Conservation (phyloP, 2,113 vertebrate species). For the Onychostruthus taczanowskii region DNA sequence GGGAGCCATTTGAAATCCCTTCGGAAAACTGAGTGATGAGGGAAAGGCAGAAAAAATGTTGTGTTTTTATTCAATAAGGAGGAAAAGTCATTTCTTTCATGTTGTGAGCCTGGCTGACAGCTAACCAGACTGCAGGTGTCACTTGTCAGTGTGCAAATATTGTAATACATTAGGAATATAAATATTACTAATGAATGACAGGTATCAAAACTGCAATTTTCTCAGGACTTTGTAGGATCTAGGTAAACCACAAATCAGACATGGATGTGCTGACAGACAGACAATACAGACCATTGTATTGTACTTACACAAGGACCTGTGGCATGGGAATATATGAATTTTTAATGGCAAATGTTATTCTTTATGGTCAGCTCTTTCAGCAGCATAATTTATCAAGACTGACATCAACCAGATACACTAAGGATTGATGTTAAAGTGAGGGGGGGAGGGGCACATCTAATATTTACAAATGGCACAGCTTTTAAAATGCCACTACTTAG, state of each 20-base stretch:
- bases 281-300: constrained; percentile 9
- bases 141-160: neutral
- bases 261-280: neutral
- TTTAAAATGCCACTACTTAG: constrained; percentile 12
- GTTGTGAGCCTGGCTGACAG: neutral
- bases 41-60: neutral
- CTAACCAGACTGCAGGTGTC: neutral
- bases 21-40: accelerated
- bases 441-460: neutral
- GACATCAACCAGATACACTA: neutral
- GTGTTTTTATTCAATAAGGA: neutral
- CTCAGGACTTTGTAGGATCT: neutral
- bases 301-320: neutral
- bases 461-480: neutral
- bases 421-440: neutral
- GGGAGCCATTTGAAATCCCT: neutral
- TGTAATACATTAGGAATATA: neutral
- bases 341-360: constrained; percentile 42
- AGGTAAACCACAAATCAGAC: constrained; percentile 12
- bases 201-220: constrained; percentile 17
- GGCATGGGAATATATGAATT: constrained; percentile 33
- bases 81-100: neutral
- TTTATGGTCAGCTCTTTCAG: constrained; percentile 26
- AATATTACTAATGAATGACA: constrained; percentile 17
- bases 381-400: constrained; percentile 25